Base-by-base conservation (phyloP, 2,888 invertebrate species). In the Sesia apiformis region DNA sequence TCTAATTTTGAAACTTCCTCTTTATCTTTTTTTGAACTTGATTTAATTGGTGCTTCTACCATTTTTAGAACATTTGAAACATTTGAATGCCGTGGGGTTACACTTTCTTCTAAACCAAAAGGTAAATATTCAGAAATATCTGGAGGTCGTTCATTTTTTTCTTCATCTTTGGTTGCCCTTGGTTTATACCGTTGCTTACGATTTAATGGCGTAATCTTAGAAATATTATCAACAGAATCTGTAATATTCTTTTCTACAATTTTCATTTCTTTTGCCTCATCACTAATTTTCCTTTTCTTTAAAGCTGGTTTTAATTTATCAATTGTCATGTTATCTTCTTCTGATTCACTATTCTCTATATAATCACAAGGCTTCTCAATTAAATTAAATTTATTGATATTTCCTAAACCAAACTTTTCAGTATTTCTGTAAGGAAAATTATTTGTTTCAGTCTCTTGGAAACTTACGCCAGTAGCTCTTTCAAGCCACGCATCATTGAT, bases 311-410 rank as follows among this genome's bases (percentile, higher is more conserved):
- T 88, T 46, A 91, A 70, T 64, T 91, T 87, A 53, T 66, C 64
- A 54, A 77, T 63, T 43, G 63, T 62, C 56, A 64, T 81, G 59
- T 90, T 90, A 58, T 91, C 90, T 52, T 81, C 89, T 67, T 94
- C 94, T 46, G 93, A 92, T 62, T 93, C 94, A 79, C 94, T 94
- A 63, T 93, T 93, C 74, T 95, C 95, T 65, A 95, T 94, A 69
- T 92, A 92, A 65, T 94, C 93, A 60, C 84, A 62, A 52, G 57
- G 55, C 68, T 77, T 80, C 7, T 50, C 50, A 6, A 42, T 2
- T 50, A 7, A 38, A 3, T 4, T 50, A 0, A 38, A 7, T 63
- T 65, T 55, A 43, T 62, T 64, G 42, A 84, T 70, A 67, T 87
- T 88, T 56, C 73, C 70, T 57, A 90, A 60, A n/a, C 90, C 90